These are phyloP conservation scores for Melinaea menophilus DNA, from an alignment of 2,888 invertebrate species.

Conservation along the genomic window DNA sequence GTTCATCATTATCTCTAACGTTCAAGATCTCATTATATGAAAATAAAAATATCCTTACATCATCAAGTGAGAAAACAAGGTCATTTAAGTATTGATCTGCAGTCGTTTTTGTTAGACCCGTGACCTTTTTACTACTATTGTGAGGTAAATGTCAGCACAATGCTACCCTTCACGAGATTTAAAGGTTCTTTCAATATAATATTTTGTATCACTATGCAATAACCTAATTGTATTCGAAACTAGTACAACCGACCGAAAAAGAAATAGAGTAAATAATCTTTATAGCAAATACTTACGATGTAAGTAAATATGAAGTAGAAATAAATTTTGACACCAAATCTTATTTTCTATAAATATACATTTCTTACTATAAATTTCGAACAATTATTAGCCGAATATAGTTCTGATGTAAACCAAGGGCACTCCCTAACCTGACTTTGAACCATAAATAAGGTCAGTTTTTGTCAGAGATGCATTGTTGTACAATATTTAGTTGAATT, in stretches of 20 bases:
- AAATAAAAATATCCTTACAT: conserved; percentile 5
- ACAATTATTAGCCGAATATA: too few species aligned
- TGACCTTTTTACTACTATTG: conserved; percentile 7
- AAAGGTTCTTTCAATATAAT: conserved; percentile 2
- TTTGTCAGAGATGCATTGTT: conserved; percentile 59
- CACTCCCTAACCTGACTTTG: conserved; percentile 29
- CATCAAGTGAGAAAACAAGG: not conserved
- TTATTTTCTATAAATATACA: too few species aligned
- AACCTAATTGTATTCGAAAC: not conserved
- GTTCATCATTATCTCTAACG: not conserved
- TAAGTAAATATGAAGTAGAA: too few species aligned
- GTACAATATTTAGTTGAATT: conserved; percentile 61
- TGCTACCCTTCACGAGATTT: conserved; percentile 5
- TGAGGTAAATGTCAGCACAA: conserved; percentile 6
- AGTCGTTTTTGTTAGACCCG: conserved; percentile 6
- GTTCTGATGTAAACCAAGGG: too few species aligned
- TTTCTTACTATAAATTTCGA: too few species aligned
- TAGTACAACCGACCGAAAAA: not conserved
- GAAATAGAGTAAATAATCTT: too few species aligned
- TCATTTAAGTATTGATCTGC: conserved; percentile 3
- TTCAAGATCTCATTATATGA: conserved; percentile 1
- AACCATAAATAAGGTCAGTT: conserved; percentile 56
- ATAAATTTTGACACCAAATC: too few species aligned
- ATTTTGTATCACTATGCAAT: conserved; percentile 4
- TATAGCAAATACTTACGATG: not conserved